phyloP scores from a whole-genome alignment of 2,888 invertebrate species.

The Dryadula phaetusa region DNA sequence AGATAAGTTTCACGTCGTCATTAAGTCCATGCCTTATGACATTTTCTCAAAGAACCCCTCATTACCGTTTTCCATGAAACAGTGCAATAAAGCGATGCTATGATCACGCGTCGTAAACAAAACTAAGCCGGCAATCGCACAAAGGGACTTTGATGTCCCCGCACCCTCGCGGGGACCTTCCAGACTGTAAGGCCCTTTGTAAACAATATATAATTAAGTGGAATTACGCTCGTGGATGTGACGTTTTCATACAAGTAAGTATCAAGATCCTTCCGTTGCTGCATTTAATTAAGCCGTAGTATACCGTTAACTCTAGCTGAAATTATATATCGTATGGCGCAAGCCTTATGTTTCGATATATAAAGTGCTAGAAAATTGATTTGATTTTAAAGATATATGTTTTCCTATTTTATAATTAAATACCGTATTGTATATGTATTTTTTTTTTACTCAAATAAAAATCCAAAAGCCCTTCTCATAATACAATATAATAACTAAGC shows the following conservation, averaged over 20 bases:
- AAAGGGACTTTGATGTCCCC: slow-evolving; percentile 39
- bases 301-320: neutral
- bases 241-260: slow-evolving; percentile 1
- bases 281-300: slow-evolving; percentile 16
- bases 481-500: neutral
- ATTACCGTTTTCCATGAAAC: slow-evolving; percentile 22
- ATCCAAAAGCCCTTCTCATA: no score
- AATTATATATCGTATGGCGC: neutral
- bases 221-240: slow-evolving; percentile 24
- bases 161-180: neutral
- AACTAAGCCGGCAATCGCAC: slow-evolving; percentile 34
- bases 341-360: no score
- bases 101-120: slow-evolving; percentile 35
- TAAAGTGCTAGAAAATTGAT: no score
- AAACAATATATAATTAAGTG: slow-evolving; percentile 39
- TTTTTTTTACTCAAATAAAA: no score
- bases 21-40: neutral
- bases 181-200: slow-evolving; percentile 22
- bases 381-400: no score
- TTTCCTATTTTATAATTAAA: no score
- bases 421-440: no score
- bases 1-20: neutral
- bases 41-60: neutral
- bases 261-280: slow-evolving; percentile 6
- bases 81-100: slow-evolving; percentile 31